Evolutionary conservation across 2,113 vertebrate species (phyloP).

Genomic region (Peromyscus californicus): DNA sequence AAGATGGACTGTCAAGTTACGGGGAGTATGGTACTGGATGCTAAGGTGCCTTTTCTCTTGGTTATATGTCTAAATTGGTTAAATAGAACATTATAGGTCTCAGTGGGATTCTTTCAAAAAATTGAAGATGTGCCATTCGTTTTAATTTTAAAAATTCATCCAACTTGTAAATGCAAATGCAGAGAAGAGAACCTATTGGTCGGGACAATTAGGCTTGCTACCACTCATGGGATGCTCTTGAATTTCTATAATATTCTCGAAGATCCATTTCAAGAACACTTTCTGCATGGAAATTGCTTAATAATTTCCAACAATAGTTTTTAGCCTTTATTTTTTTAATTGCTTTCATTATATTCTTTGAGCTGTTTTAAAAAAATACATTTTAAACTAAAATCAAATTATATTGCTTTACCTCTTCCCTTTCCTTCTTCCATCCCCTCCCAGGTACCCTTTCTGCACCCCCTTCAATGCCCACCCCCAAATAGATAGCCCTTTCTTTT

Average conservation of each 20-base stretch:
- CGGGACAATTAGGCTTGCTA: background rate
- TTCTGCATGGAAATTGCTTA: background rate
- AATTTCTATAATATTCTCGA: background rate
- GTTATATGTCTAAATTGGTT: background rate
- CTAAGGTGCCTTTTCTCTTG: background rate
- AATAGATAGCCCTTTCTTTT: background rate
- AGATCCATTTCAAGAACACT: background rate
- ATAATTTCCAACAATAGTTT: background rate
- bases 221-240: background rate
- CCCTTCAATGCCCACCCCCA: background rate
- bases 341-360: background rate
- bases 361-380: background rate
- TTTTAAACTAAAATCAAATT: background rate
- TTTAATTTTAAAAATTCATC: constrained; percentile 10
- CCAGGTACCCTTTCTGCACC: background rate
- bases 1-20: background rate
- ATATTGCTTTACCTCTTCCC: background rate
- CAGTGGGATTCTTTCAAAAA: background rate
- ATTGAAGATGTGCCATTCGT: background rate
- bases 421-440: background rate
- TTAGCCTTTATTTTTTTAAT: background rate
- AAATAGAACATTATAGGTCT: background rate
- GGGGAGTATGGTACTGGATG: background rate
- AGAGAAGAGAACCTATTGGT: background rate
- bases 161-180: background rate